Conservation (phyloP, 37 sponge, comb jelly and placozoan genomes). For the Amphimedon queenslandica region DNA sequence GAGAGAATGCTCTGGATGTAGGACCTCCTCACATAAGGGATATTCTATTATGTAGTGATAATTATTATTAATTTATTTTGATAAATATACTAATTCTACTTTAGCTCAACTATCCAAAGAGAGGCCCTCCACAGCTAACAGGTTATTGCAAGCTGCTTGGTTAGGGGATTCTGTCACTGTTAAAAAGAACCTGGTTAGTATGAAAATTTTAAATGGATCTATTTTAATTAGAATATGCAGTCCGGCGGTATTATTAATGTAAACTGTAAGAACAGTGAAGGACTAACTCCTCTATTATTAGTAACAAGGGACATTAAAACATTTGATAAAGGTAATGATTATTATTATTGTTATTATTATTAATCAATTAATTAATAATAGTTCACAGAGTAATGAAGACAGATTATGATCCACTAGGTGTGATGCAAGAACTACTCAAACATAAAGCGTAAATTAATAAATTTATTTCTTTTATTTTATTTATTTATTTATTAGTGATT, state of each 20-base stretch:
- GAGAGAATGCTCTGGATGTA: conserved; percentile 66
- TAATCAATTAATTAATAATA: too few species aligned
- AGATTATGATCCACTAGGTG: conserved; percentile 79
- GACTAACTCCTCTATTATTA: conserved; percentile 82
- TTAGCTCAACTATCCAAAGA: background rate
- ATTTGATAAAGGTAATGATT: conserved; percentile 70
- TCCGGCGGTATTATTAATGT: conserved; percentile 44
- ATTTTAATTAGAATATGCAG: background rate
- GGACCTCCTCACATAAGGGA: conserved; percentile 30
- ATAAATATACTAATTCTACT: too few species aligned
- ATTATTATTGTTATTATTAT: background rate
- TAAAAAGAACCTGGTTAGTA: conserved; percentile 44
- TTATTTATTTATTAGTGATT: conserved; percentile 40
- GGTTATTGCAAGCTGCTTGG: conserved; percentile 77
- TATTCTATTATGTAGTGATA: conserved; percentile 59
- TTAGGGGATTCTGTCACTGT: conserved; percentile 72
- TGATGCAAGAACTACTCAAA: conserved; percentile 62
- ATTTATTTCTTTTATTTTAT: background rate
- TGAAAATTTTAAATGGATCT: background rate
- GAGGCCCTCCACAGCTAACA: conserved; percentile 24
- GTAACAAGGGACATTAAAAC: conserved; percentile 76
- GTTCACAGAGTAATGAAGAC: conserved; percentile 65
- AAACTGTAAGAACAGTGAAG: conserved; percentile 73
- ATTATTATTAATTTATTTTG: too few species aligned
- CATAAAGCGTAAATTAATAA: conserved; percentile 59